Evolutionary conservation across 2,113 vertebrate genomes (phyloP).

Genomic region (Scophthalmus maximus): DNA sequence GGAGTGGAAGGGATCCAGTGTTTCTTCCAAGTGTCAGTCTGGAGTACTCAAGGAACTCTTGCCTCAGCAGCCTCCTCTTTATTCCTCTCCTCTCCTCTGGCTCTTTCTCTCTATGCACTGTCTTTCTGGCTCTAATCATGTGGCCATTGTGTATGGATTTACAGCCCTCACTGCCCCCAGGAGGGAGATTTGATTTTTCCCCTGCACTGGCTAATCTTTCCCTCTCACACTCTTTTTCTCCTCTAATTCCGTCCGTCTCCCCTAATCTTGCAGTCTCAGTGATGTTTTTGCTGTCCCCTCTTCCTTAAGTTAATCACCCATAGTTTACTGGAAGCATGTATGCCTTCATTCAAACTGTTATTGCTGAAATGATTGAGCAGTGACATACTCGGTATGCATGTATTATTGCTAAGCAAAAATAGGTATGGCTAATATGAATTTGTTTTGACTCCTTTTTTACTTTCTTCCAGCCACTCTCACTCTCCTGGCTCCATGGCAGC

Average conservation of each 20-base stretch:
- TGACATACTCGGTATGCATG: background rate
- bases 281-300: conserved; percentile 14
- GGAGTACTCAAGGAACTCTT: background rate
- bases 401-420: conserved; percentile 5
- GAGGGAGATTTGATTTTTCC: conserved; percentile 73
- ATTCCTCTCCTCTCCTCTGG: conserved; percentile 17
- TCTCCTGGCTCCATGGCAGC: conserved; percentile 93
- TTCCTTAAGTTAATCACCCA: conserved; percentile 30
- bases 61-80: conserved; percentile 1
- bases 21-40: conserved; percentile 54
- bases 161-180: conserved; percentile 67
- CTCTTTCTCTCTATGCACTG: conserved; percentile 34
- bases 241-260: conserved; percentile 50
- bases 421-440: background rate
- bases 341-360: conserved; percentile 7
- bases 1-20: conserved; percentile 40
- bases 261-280: conserved; percentile 18
- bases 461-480: conserved; percentile 89
- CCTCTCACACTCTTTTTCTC: conserved; percentile 50
- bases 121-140: conserved; percentile 71
- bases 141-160: conserved; percentile 76
- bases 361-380: background rate
- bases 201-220: conserved; percentile 66
- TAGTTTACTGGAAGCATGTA: conserved; percentile 33
- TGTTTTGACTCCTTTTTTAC: conserved; percentile 42